Evolutionary conservation across 30 jellyfish, hydroid and myxozoan genomes (phyloP), one percentile per base, ranked within the genome.

Genomic region (Catostylus mosaicus): DNA sequence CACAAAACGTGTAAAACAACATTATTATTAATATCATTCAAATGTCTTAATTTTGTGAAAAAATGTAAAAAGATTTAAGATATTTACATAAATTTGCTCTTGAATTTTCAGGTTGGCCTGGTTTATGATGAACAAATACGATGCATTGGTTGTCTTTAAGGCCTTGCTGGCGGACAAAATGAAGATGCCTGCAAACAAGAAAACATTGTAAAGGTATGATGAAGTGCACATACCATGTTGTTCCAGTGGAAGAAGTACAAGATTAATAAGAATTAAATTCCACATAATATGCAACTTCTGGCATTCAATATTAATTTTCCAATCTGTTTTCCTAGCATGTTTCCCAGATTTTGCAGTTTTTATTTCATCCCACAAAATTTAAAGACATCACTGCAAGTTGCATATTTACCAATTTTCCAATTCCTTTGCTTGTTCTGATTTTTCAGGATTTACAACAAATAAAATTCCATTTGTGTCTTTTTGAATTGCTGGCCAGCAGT

Each of bases 401-500:
- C 27, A 77, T 1, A 31, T 57, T 63, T 85, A 91, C 98, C 98
- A 91, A 19, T 82, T 91, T n/a, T 91, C 98, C 33, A 91, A 65
- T 46, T 91, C 96, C 66, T 75, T 85, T 45, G 68, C 96, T 45
- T 91, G 98, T 14, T 87, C 85, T 30, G 80, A 60, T 23, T 67
- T 68, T 7, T 71, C 95, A 30, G 96, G 98, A 57, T 91, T 91
- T 59, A 77, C 30, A 0, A 86, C 98, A 71, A 91, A 80, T 8
- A 91, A 50, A 19, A 91, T 57, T 0, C 95, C 98, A 85, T 86
- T 86, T 30, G 88, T 47, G 62, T 87, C 96, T 67, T 80, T 91
- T 66, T 91, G 98, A 20, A 91, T 80, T 54, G 95, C 95, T 3
- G 98, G 98, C 98, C 98, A 91, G 52, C 98, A 91, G 34, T 75